Conservation (phyloP, 2,888 invertebrate species). For the Saturnia pavonia region DNA sequence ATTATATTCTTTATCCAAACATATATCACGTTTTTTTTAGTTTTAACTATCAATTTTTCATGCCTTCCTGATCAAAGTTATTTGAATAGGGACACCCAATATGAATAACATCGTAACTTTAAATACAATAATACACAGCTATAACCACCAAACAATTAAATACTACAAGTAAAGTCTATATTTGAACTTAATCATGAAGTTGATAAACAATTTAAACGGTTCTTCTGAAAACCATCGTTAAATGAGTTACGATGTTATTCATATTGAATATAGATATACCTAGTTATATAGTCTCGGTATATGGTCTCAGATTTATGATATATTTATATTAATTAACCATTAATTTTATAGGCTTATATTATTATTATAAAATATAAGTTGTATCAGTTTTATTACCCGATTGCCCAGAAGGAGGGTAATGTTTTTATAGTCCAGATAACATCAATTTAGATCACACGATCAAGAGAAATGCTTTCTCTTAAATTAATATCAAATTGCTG, state of each 20-base stretch:
- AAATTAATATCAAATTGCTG: neutral
- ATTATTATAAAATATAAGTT: neutral
- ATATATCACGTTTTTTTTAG: neutral
- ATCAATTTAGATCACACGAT: neutral
- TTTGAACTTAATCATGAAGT: too few relatives aligned
- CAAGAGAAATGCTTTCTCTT: constrained; percentile 10
- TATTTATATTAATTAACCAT: neutral
- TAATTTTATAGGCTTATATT: neutral
- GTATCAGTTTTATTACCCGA: neutral
- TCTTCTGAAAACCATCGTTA: too few relatives aligned
- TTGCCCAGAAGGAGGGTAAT: neutral
- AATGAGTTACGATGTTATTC: too few relatives aligned
- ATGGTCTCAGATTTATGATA: too few relatives aligned
- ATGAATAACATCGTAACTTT: too few relatives aligned
- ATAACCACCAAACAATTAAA: too few relatives aligned
- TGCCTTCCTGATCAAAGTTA: neutral
- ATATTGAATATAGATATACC: too few relatives aligned
- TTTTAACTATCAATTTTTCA: neutral
- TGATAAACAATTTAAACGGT: too few relatives aligned
- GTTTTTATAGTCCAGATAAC: neutral
- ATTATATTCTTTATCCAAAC: neutral
- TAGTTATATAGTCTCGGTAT: too few relatives aligned
- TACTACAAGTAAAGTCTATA: too few relatives aligned
- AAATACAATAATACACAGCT: too few relatives aligned
- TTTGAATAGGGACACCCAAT: neutral